A percentile compares a stretch with the other conserved stretches of the same genome.
Evolutionary conservation across 2,113 vertebrate genomes (phyloP).

Genomic region (Neoarius graeffei): DNA sequence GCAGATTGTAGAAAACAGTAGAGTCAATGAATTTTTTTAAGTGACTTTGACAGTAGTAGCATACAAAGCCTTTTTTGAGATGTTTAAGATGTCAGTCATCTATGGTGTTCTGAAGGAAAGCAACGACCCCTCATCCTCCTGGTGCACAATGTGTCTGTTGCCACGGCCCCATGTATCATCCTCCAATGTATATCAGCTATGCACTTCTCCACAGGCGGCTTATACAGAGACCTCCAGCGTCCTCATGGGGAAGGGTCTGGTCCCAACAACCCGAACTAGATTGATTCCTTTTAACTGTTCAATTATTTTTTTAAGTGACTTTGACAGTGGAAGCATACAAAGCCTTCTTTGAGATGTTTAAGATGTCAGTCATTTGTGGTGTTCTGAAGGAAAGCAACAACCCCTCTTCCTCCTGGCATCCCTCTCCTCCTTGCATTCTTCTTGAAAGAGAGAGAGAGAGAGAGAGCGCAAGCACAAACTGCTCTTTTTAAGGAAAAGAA

Average conservation of each 20-base stretch:
- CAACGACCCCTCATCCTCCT: background rate
- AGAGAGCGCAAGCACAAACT: constrained; percentile 56
- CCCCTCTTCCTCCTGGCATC: background rate
- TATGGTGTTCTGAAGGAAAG: background rate
- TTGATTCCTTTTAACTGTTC: background rate
- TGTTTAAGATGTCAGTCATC: background rate
- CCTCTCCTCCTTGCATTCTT: background rate
- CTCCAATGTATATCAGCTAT: background rate
- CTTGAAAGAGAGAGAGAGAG: background rate
- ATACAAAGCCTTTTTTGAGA: background rate
- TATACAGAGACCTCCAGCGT: background rate
- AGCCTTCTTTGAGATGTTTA: background rate
- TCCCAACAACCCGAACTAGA: background rate
- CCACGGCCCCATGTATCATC: background rate
- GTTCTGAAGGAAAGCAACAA: background rate
- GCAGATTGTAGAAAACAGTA: background rate
- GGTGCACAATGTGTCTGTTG: background rate
- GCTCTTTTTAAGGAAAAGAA: constrained; percentile 1
- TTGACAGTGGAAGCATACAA: background rate
- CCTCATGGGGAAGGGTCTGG: background rate
- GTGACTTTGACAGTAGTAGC: background rate
- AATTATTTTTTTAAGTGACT: background rate
- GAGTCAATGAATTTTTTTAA: background rate
- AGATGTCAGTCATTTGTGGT: background rate
- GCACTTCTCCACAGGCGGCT: background rate